Evolutionary conservation across 1,140 invertebrate species (phyloP), one percentile per base, ranked within the genome.

Genomic region (Papilio aristodemus): DNA sequence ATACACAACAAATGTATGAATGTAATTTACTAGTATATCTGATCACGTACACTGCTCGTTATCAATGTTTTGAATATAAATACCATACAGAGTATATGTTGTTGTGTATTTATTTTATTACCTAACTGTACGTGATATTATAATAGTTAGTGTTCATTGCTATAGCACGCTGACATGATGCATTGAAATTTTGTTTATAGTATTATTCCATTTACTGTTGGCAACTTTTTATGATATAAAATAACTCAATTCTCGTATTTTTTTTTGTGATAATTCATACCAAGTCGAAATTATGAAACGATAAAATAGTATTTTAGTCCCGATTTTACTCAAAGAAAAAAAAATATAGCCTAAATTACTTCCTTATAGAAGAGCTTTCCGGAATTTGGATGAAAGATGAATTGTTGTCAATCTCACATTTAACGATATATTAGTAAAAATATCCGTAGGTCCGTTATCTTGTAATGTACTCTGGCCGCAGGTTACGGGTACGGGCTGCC

Each of bases 401-500:
- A n/a, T n/a, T n/a, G n/a, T n/a, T n/a, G n/a, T n/a, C n/a, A n/a
- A n/a, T n/a, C n/a, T n/a, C n/a, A n/a, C n/a, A n/a, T n/a, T n/a
- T n/a, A n/a, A n/a, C n/a, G n/a, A n/a, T n/a, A n/a, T n/a, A n/a
- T n/a, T n/a, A n/a, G n/a, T n/a, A n/a, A n/a, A n/a, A n/a, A n/a
- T n/a, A n/a, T n/a, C n/a, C n/a, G n/a, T n/a, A n/a, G n/a, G n/a
- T 46, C 14, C 6, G 5, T 14, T 8, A 17, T 17, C 17, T 46
- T 17, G 17, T 62, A 37, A 25, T 62, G 13, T 59, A 50, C 70
- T 43, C 66, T 27, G 60, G 13, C 68, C 50, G 0, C 92, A 93
- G 96, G 98, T 39, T 99, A 99, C 90, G 99, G 99, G 2, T 99
- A 99, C 90, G 99, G 99, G 69, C 92, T 99, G 77, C 99, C 99